phyloP scores from a whole-genome alignment of 2,888 invertebrate genomes.

The Miltochrista miniata region DNA sequence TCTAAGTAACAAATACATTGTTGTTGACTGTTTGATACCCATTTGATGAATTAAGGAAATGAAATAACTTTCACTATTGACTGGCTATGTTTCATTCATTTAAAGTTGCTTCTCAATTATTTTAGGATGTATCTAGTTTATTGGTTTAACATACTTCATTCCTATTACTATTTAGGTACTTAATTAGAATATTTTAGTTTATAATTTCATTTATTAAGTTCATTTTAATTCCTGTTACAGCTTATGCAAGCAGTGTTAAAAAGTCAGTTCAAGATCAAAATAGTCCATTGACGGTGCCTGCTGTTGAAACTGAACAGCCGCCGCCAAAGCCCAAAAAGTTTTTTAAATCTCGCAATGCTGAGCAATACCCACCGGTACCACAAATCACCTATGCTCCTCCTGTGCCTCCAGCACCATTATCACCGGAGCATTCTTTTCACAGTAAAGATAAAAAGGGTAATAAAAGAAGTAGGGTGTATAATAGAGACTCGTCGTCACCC shows the following conservation, averaged over 20 bases:
- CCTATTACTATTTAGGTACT: no score
- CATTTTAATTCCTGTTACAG: conserved; percentile 55
- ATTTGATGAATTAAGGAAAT: conserved; percentile 29
- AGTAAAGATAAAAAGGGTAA: conserved; percentile 69
- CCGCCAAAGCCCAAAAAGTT: conserved; percentile 93
- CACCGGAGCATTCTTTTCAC: conserved; percentile 72
- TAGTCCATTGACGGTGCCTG: conserved; percentile 80
- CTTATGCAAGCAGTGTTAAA: conserved; percentile 68
- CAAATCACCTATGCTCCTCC: conserved; percentile 80
- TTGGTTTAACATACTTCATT: no score
- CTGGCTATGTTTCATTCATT: no score
- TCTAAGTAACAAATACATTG: conserved; percentile 16
- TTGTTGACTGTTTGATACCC: conserved; percentile 28
- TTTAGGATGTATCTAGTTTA: no score
- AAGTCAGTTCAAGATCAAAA: conserved; percentile 81
- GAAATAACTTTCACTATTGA: conserved; percentile 37
- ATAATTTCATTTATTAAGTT: neutral
- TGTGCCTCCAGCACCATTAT: conserved; percentile 70
- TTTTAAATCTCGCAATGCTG: conserved; percentile 92
- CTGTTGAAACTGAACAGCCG: conserved; percentile 78
- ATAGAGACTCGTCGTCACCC: conserved; percentile 76
- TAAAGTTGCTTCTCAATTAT: no score
- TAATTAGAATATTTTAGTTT: no score
- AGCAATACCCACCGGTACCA: conserved; percentile 82
- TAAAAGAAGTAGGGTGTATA: conserved; percentile 67